Base-by-base conservation (phyloP, 1,140 invertebrate genomes). In the Megathymus violae region DNA sequence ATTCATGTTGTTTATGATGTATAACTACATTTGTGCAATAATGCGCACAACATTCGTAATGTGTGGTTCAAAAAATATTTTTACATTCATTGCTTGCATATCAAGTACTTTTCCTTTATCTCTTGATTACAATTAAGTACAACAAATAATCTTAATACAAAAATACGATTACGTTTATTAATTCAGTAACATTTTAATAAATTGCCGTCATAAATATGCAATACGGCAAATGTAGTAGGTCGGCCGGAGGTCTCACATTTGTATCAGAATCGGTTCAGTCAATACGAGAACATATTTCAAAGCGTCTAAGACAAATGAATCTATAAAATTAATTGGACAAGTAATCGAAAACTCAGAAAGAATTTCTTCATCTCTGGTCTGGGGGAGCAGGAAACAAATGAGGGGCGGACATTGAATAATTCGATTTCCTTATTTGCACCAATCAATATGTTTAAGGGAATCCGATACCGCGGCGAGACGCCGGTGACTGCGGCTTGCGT, bases 251-350 rank as follows among this genome's bases (percentile, higher is more conserved):
- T 52, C 36, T 25, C 19, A 43, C 51, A 54, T 41, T 54, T 54
- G 51, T 54, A 54, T 44, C 52, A 31, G 25, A 47, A 14, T 47
- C 36, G 27, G 50, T 48, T 48, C 31, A 61, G 11, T 54, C 58
- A 67, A 56, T 62, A 51, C 47, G 22, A 69, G 67, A 73, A 67
- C 67, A 84, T 84, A 82, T 80, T 80, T 87, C 81, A 83, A 85
- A 82, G 75, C 75, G 65, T 72, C 77, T 73, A 80, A 87, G 86
- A 87, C 80, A 90, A 90, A 90, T 91, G 85, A 84, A 89, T 91
- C 86, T 87, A 91, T 91, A 87, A 89, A 91, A 89, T 91, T 91
- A 89, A 91, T 91, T 91, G 86, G 88, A 89, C 85, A 89, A 89
- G 88, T 91, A 91, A 91, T 91, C 88, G 88, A 89, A 91, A 91